Evolutionary conservation across 1,140 invertebrate species (phyloP), one percentile per base, ranked within the genome.

Genomic region (Procambarus virginalis): DNA sequence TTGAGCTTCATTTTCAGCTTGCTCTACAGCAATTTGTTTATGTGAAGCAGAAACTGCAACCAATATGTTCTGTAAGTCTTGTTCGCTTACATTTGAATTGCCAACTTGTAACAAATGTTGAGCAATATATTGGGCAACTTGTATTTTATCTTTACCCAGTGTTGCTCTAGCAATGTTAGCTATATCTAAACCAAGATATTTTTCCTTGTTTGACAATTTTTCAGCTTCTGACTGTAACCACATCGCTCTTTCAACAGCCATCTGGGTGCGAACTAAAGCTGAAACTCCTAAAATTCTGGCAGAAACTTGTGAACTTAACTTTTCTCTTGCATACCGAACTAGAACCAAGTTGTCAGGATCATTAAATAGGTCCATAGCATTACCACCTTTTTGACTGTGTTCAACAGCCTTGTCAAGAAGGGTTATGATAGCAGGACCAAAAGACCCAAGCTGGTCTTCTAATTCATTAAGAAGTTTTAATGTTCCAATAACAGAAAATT

Each of bases 401-500:
- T 82, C 84, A 49, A 83, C 48, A 34, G 91, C 87, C 51, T 92
- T 92, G 6, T 46, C 83, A 64, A 90, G 79, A 48, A 92, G 85
- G 14, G 80, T 89, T 34, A 81, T 77, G 22, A 89, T 90, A 45
- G 88, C 91, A 51, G 91, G 88, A 70, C 84, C 88, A 55, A 92
- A 92, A 20, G 91, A 90, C 4, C 91, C 91, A 17, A 92, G 84
- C 55, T 88, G 86, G 34, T 90, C 89, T 84, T 92, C 91, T n/a
- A 92, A 79, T 79, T 92, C 88, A 73, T 84, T 91, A 1, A 92
- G 77, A 73, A 90, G 75, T 22, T 86, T 90, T n/a, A 92, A 58
- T 9, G 91, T 92, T 75, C 91, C 91, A 70, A 92, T 86, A 48
- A 92, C 89, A 51, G 91, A 92, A 84, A 90, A 92, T 64, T 91